These are phyloP conservation scores for Blennius ocellaris DNA, from an alignment of 2,113 vertebrate genomes.

Conservation along the genomic window DNA sequence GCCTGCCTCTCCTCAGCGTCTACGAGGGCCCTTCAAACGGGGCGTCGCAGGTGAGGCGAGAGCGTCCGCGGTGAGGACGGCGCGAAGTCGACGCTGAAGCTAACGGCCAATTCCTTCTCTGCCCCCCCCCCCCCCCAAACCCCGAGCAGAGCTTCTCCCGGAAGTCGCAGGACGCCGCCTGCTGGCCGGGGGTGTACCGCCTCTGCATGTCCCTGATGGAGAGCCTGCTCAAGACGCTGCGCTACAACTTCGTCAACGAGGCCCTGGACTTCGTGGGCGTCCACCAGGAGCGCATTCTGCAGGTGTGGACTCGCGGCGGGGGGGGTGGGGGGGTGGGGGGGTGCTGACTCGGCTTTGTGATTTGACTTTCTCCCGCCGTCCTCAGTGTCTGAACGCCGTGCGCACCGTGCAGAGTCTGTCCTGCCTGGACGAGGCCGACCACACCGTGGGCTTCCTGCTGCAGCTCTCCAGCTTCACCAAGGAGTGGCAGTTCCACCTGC, in stretches of 20 bases:
- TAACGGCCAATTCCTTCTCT: too few species aligned
- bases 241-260: conserved; percentile 95
- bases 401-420: conserved; percentile 93
- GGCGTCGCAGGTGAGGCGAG: conserved; percentile 91
- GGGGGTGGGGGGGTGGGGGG: too few species aligned
- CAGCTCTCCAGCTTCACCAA: conserved; percentile 96
- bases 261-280: conserved; percentile 96
- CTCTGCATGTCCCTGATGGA: conserved; percentile 96
- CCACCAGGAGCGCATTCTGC: conserved; percentile 95
- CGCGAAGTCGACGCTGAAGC: too few species aligned
- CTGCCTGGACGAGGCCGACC: conserved; percentile 95
- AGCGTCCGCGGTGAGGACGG: neutral
- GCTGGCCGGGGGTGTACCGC: conserved; percentile 95
- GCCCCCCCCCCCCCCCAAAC: too few species aligned
- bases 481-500: conserved; percentile 98
- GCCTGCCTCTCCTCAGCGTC: conserved; percentile 93
- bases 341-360: too few species aligned
- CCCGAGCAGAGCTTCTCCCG: conserved; percentile 86
- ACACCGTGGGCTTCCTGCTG: conserved; percentile 96
- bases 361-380: neutral
- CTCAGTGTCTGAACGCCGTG: conserved; percentile 94
- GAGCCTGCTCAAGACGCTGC: conserved; percentile 93
- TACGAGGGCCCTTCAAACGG: conserved; percentile 92
- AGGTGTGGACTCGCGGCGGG: too few species aligned
- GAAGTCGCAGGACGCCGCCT: conserved; percentile 91